Base-by-base conservation (phyloP, 2,888 invertebrate genomes). In the Calameuta idolon region DNA sequence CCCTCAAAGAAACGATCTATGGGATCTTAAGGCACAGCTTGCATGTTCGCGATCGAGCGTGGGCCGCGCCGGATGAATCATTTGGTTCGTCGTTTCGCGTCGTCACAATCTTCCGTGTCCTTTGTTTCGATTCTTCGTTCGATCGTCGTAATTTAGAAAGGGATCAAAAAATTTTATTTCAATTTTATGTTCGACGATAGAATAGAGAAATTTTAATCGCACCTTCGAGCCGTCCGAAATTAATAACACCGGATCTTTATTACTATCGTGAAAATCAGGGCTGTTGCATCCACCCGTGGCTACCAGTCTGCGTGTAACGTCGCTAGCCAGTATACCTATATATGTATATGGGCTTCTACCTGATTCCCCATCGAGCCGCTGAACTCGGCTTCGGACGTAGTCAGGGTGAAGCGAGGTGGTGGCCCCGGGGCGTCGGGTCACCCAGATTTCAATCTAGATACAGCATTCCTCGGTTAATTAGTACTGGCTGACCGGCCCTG, bases 391-490 rank as follows among this genome's bases (percentile, higher is more conserved):
- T 80, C 75, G 84, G 84, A 82, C 83, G 81, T 75, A 81, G 83
- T 80, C 83, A 82, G 81, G 87, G 86, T 88, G 83, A 85, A 83
- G 77, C 85, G 84, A 89, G 90, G 90, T 90, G 90, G 86, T 86
- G 90, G 89, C 90, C 90, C 88, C 87, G 83, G 90, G 90, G 90
- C 89, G 88, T 88, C 88, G 87, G 90, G 90, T 91, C 91, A 91
- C 89, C 90, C 89, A 90, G 91, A 91, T 91, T 91, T 91, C 90
- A 91, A 91, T 90, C 91, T 91, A 91, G 90, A 90, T 90, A 90
- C 89, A 88, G 90, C 90, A 90, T 90, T 90, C 90, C 90, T 85
- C 89, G 89, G 89, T 90, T 90, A 90, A 90, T 90, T 90, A 90
- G 90, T 90, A 89, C 88, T 86, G 89, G 87, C 89, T 89, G 87